Percentiles rank a stretch among this genome's conserved stretches.
These are phyloP conservation scores for Peribatodes rhomboidaria DNA, from an alignment of 2,888 invertebrate genomes.

Conservation along the genomic window DNA sequence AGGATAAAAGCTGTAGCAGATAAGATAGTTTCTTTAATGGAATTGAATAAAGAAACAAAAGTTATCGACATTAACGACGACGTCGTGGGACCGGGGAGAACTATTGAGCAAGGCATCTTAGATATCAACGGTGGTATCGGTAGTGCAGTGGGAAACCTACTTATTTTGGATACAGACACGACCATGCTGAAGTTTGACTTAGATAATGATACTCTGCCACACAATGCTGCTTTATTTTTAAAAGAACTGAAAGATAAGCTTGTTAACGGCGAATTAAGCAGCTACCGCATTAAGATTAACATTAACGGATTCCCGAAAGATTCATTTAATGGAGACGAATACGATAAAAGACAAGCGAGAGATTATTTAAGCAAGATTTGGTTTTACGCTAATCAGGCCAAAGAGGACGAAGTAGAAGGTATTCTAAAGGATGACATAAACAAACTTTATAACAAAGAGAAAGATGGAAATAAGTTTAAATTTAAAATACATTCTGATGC, in stretches of 20 bases:
- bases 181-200: constrained; percentile 51
- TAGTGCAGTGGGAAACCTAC: constrained; percentile 58
- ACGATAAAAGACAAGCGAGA: too few species aligned
- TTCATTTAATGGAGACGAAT: constrained; percentile 51
- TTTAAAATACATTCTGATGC: constrained; percentile 59
- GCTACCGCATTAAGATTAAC: constrained; percentile 51
- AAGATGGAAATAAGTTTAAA: constrained; percentile 48
- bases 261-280: constrained; percentile 24
- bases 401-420: constrained; percentile 55
- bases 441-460: constrained; percentile 49
- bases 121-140: constrained; percentile 54
- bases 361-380: constrained; percentile 58
- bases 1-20: constrained; percentile 40
- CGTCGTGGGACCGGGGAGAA: constrained; percentile 49
- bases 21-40: constrained; percentile 35
- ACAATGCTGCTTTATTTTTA: constrained; percentile 51
- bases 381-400: constrained; percentile 61
- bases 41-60: constrained; percentile 25
- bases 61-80: constrained; percentile 48
- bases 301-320: constrained; percentile 55
- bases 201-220: constrained; percentile 32
- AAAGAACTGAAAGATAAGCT: constrained; percentile 25
- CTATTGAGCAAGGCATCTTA: constrained; percentile 49
- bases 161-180: constrained; percentile 46
- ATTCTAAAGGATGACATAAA: constrained; percentile 56